A percentile compares a stretch with the other conserved stretches of the same genome.
phyloP scores from a whole-genome alignment of 2,113 vertebrate genomes.

The Brachypodius melanocephalos region DNA sequence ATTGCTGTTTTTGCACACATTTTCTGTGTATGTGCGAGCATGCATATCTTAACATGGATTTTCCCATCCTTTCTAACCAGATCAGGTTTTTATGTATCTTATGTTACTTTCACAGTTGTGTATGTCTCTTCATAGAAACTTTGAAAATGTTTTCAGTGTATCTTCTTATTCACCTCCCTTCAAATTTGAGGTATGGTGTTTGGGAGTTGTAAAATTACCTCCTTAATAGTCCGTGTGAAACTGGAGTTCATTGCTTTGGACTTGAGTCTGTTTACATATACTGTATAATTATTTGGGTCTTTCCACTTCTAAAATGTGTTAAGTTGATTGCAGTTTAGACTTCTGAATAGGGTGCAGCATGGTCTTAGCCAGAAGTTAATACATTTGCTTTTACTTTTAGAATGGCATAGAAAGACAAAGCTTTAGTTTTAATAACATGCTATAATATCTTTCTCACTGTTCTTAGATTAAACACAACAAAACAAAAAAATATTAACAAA shows the following conservation, averaged over 20 bases:
- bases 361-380: background rate
- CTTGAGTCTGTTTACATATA: background rate
- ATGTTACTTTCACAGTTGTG: background rate
- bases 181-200: background rate
- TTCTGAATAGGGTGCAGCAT: background rate
- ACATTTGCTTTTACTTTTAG: background rate
- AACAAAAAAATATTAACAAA: background rate
- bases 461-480: background rate
- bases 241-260: background rate
- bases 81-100: background rate
- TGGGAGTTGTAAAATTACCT: background rate
- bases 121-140: background rate
- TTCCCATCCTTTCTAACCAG: background rate
- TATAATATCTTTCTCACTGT: background rate
- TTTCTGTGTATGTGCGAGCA: background rate
- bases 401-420: background rate
- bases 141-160: background rate
- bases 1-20: background rate
- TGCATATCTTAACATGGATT: background rate
- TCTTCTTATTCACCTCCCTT: background rate
- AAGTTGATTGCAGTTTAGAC: background rate
- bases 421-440: background rate
- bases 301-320: background rate
- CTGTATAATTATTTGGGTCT: background rate
- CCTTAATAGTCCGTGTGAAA: background rate